These are phyloP conservation scores for Helicoverpa zea DNA, from an alignment of 1,140 invertebrate genomes.

Conservation along the genomic window DNA sequence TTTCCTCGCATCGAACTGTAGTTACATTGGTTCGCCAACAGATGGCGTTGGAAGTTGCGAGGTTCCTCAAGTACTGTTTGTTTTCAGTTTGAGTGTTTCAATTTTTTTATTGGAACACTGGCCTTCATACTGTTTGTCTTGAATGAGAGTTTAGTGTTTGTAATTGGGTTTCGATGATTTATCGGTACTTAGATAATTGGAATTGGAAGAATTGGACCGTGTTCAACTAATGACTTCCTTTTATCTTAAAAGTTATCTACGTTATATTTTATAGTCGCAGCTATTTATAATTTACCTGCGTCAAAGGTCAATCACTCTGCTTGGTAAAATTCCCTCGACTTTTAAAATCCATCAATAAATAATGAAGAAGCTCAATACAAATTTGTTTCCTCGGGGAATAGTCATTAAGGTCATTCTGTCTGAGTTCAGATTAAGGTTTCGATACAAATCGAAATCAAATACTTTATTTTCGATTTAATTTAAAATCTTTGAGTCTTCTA, in stretches of 20 bases:
- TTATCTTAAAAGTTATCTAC: not conserved
- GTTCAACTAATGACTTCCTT: not conserved
- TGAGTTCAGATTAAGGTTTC: conserved; percentile 12
- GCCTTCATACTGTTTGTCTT: not conserved
- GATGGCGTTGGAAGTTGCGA: conserved; percentile 51
- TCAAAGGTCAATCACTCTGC: too few species aligned
- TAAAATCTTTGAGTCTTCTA: too few species aligned
- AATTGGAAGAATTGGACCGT: not conserved
- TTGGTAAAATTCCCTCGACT: not conserved
- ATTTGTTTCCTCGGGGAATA: not conserved
- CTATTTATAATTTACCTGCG: too few species aligned
- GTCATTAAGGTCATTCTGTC: not conserved
- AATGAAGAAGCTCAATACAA: not conserved
- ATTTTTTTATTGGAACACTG: conserved; percentile 23
- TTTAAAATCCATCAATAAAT: not conserved
- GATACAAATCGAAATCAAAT: not conserved
- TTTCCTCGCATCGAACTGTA: conserved; percentile 54
- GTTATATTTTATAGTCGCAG: too few species aligned
- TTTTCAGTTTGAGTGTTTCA: conserved; percentile 15
- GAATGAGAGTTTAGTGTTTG: not conserved
- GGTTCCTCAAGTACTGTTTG: conserved; percentile 24
- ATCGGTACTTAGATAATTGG: too few species aligned
- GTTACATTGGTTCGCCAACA: conserved; percentile 54
- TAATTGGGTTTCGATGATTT: not conserved
- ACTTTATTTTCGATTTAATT: not conserved